Evolutionary conservation across 2,113 vertebrate species (phyloP).

Genomic region (Pitta sordida): DNA sequence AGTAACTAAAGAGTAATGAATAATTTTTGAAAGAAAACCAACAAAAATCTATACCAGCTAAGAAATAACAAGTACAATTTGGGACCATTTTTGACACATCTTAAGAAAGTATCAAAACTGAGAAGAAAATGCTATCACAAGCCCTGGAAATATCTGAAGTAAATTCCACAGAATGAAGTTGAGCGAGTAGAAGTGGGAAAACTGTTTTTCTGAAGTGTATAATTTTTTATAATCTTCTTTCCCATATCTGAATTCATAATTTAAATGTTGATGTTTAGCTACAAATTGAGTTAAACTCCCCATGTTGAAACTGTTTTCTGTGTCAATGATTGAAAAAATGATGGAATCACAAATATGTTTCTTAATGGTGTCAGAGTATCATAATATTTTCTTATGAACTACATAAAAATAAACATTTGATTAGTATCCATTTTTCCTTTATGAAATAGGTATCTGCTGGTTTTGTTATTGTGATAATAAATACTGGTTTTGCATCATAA

Average conservation of each 20-base stretch:
- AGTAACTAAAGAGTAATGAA: background rate
- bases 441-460: background rate
- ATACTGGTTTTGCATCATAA: background rate
- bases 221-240: background rate
- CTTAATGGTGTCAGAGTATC: background rate
- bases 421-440: background rate
- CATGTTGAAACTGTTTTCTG: background rate
- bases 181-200: background rate
- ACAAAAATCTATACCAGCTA: background rate
- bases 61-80: background rate
- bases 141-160: background rate
- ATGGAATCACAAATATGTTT: background rate
- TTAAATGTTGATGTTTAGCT: background rate
- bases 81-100: background rate
- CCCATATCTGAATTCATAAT: background rate
- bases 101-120: background rate
- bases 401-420: background rate
- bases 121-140: background rate
- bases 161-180: background rate
- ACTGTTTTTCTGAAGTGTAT: background rate
- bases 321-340: background rate
- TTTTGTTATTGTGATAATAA: background rate
- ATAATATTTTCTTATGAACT: background rate
- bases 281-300: background rate
- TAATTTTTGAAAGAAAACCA: background rate